Evolutionary conservation across 2,797 vertebrate species (phyloP).

Genomic region (Phataginus tricuspis): DNA sequence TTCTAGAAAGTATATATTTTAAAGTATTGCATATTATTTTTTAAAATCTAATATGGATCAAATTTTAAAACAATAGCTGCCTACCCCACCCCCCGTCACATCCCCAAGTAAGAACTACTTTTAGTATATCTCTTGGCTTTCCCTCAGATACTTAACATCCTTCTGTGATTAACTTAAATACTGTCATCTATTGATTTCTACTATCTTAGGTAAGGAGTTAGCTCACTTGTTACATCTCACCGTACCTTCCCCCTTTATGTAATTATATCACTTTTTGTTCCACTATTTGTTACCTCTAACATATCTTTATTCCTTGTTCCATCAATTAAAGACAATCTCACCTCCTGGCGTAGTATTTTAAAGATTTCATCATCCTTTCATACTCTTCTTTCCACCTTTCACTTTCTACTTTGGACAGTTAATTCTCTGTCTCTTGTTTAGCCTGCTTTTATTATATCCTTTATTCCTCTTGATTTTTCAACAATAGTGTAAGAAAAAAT

Average conservation of each 20-base stretch:
- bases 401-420: background rate
- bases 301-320: background rate
- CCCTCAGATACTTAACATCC: background rate
- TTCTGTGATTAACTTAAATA: background rate
- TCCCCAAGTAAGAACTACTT: background rate
- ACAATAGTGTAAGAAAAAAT: background rate
- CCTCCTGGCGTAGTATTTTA: background rate
- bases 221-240: background rate
- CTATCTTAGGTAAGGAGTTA: background rate
- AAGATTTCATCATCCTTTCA: background rate
- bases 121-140: background rate
- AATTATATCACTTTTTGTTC: background rate
- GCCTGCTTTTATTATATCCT: background rate
- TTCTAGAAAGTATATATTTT: slow-evolving; percentile 1
- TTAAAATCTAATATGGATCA: background rate
- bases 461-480: background rate
- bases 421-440: background rate
- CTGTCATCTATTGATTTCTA: background rate
- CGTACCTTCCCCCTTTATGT: background rate
- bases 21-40: background rate
- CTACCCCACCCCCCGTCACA: background rate
- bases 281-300: background rate
- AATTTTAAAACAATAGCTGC: background rate
- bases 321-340: background rate
- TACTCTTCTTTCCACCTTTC: background rate